Base-by-base conservation (phyloP, 2,888 invertebrate species). In the Melangyna quadrimaculata region DNA sequence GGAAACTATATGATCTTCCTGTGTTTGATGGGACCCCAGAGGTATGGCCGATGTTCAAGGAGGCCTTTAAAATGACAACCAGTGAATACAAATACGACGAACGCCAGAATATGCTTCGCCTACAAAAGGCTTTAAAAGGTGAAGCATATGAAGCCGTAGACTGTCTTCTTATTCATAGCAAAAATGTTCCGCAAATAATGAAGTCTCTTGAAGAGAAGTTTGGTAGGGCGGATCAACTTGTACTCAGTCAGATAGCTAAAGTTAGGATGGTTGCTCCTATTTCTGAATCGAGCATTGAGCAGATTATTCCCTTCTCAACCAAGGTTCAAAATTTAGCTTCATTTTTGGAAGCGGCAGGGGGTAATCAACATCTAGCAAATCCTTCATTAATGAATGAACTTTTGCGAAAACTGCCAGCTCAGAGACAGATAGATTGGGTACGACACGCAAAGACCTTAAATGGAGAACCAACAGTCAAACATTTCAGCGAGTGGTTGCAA, bases 401-500 rank as follows among this genome's bases (percentile, higher is more conserved):
- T 6, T 6, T 37, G 6, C 37, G 37, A 6, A 37, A 37, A n/a
- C 10, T 53, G 8, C 55, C 17, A 1, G 55, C 29, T 6, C 53
- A 73, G 19, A 78, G 75, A 32, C 61, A 57, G 55, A 37, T 71
- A 10, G 78, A 87, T 10, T 84, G 78, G 69, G 79, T 77, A 2
- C 57, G 69, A 22, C 35, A 78, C 27, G 29, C 74, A 10, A 10
- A 24, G 6, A 63, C 43, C 0, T 19, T 87, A 2, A 27, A 17
- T 7, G 53, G 73, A n/a, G 70, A 70, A 14, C 53, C 81, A 12
- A 67, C 75, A 4, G 51, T 78, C 10, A 24, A 37, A n/a, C 43
- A 82, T 24, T 77, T 83, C 32, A 83, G 83, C 27, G 65, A 53
- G 1, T 87, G 84, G 87, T 12, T 87, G 29, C 72, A 84, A 24